Percentiles rank a stretch among this genome's conserved stretches.
These are phyloP conservation scores for Zaprionus lineosus DNA, from an alignment of 2,888 invertebrate genomes.

Conservation along the genomic window DNA sequence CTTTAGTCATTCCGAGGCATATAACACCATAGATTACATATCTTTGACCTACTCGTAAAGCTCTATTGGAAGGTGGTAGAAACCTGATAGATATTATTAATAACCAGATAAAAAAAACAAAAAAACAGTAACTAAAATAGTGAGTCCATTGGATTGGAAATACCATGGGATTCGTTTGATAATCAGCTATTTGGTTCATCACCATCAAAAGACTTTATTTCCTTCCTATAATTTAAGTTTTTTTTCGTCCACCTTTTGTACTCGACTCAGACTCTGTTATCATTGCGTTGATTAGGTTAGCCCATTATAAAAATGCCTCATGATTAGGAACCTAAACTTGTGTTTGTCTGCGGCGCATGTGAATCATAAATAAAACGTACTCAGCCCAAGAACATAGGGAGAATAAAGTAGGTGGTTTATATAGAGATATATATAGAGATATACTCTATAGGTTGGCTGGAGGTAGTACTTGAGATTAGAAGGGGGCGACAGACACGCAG, in stretches of 20 bases:
- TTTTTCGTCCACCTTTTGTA: conserved; percentile 1
- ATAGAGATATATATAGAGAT: background rate
- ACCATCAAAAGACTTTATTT: background rate
- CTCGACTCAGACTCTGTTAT: conserved; percentile 29
- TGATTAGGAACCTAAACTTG: conserved; percentile 22
- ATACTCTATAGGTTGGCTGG: background rate
- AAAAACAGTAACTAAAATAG: too few species aligned
- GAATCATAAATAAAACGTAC: conserved; percentile 39
- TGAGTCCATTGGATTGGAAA: too few species aligned
- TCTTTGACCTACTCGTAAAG: too few species aligned
- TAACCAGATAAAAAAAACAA: too few species aligned
- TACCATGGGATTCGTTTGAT: too few species aligned
- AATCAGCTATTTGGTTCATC: too few species aligned
- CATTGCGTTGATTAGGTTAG: conserved; percentile 36
- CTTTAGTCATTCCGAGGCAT: too few species aligned
- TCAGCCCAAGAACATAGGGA: background rate
- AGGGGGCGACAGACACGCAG: background rate
- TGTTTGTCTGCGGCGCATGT: background rate
- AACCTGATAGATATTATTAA: too few species aligned
- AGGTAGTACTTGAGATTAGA: conserved; percentile 49
- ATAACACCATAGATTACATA: too few species aligned
- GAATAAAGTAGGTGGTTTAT: too few species aligned
- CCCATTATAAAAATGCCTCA: conserved; percentile 13
- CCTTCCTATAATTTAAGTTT: background rate
- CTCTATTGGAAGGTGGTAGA: too few species aligned